A percentile compares a stretch with the other conserved stretches of the same genome.
Evolutionary conservation across 2,888 invertebrate species (phyloP).

Genomic region (Xestia ashworthii): DNA sequence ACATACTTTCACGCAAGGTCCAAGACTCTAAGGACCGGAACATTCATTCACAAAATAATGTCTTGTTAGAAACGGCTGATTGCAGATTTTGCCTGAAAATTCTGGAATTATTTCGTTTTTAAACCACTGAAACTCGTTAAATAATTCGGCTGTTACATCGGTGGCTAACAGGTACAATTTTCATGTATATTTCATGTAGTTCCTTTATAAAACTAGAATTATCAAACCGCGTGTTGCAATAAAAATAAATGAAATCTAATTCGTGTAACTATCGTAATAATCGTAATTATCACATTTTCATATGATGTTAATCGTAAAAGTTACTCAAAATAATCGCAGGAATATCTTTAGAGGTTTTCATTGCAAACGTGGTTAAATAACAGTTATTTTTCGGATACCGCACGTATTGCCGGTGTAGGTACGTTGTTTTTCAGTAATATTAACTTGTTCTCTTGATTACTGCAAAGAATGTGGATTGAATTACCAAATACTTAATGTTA

Average conservation of each 20-base stretch:
- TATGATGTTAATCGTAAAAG: neutral
- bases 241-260: neutral
- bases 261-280: neutral
- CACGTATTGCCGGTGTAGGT: conserved; percentile 10
- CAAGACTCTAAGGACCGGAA: neutral
- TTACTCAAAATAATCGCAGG: neutral
- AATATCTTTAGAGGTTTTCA: neutral
- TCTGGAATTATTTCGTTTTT: conserved; percentile 21
- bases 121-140: neutral
- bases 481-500: neutral
- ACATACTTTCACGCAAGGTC: neutral
- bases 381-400: neutral
- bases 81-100: conserved; percentile 27
- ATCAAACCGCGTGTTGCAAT: conserved; percentile 37
- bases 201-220: neutral
- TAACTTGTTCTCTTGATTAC: neutral
- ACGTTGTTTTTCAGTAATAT: neutral
- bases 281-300: neutral
- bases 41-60: conserved; percentile 1
- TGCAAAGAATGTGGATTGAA: neutral
- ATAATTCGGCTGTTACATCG: neutral
- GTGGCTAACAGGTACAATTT: conserved; percentile 25
- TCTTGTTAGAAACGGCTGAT: conserved; percentile 32
- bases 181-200: neutral
- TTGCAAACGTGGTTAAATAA: neutral